Percentiles rank a stretch among this genome's conserved stretches.
Evolutionary conservation across 2,113 vertebrate species (phyloP).

Genomic region (Campylorhamphus procurvoides): DNA sequence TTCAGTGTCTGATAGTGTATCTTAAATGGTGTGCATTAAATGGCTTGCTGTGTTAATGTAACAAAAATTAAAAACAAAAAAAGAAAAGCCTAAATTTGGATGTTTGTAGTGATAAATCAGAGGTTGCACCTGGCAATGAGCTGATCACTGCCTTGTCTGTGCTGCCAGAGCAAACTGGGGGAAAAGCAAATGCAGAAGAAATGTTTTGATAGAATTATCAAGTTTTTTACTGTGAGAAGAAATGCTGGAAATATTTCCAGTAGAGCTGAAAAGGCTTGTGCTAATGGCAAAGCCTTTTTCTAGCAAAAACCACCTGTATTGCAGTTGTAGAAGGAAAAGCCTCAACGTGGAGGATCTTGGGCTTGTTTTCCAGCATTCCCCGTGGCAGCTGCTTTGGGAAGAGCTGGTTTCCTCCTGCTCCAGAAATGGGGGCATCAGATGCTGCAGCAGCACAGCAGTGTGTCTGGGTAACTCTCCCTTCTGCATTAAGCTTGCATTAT

Average conservation of each 20-base stretch:
- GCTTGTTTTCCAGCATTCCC: not conserved
- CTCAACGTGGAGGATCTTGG: not conserved
- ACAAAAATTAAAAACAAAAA: not conserved
- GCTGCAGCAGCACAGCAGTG: not conserved
- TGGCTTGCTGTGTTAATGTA: not conserved
- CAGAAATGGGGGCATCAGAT: not conserved
- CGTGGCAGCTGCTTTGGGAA: not conserved
- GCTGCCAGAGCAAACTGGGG: not conserved
- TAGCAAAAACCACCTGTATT: not conserved
- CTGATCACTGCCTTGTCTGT: not conserved
- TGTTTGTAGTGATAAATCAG: not conserved
- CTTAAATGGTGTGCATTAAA: not conserved
- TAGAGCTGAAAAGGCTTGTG: not conserved
- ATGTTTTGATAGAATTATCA: not conserved
- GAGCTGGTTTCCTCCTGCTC: not conserved
- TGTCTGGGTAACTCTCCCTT: not conserved
- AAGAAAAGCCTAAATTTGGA: not conserved
- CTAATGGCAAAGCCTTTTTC: not conserved
- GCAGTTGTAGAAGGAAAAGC: not conserved
- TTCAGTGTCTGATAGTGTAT: not conserved
- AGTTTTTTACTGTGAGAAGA: not conserved
- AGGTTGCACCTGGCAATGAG: not conserved
- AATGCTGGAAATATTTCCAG: not conserved
- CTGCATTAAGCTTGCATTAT: constrained; percentile 20
- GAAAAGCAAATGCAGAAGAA: not conserved